These are phyloP conservation scores for Drosophila suboccidentalis DNA, from an alignment of 2,888 invertebrate genomes.

Conservation along the genomic window DNA sequence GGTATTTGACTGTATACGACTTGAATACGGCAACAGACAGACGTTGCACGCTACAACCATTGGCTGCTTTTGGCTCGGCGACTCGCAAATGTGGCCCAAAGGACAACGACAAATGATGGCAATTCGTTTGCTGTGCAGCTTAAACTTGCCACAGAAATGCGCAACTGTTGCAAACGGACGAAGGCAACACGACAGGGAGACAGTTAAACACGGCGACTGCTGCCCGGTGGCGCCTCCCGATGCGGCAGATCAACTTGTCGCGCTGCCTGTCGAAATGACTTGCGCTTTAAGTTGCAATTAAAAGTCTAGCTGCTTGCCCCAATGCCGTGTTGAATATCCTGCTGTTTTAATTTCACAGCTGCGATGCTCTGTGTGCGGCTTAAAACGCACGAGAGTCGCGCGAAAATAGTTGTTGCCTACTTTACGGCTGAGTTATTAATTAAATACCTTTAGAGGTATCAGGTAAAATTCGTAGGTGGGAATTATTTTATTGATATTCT, in stretches of 20 bases:
- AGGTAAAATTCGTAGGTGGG: no score
- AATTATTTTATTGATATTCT: no score
- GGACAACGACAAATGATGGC: constrained; percentile 73
- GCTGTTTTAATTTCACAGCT: constrained; percentile 20
- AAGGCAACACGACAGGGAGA: constrained; percentile 1
- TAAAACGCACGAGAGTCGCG: constrained; percentile 17
- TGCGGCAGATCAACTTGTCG: constrained; percentile 57
- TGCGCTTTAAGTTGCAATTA: constrained; percentile 76
- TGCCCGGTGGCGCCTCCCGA: constrained; percentile 28
- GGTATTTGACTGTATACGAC: constrained; percentile 23
- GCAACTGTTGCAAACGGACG: constrained; percentile 40
- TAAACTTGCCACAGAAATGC: constrained; percentile 63
- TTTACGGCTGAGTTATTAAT: constrained; percentile 13
- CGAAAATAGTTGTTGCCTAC: constrained; percentile 18
- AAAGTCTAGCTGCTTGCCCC: constrained; percentile 50
- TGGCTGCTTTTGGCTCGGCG: constrained; percentile 11
- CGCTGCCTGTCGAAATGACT: constrained; percentile 62
- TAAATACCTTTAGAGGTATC: background rate
- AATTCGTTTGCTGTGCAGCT: constrained; percentile 72
- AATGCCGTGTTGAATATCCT: constrained; percentile 27
- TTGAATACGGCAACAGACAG: constrained; percentile 19
- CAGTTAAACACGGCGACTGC: constrained; percentile 12
- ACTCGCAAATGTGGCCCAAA: constrained; percentile 47
- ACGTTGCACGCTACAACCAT: background rate
- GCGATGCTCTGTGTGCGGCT: constrained; percentile 14